Evolutionary conservation across 2,797 vertebrate species (phyloP).

Genomic region (Schizopygopsis malacanthus): DNA sequence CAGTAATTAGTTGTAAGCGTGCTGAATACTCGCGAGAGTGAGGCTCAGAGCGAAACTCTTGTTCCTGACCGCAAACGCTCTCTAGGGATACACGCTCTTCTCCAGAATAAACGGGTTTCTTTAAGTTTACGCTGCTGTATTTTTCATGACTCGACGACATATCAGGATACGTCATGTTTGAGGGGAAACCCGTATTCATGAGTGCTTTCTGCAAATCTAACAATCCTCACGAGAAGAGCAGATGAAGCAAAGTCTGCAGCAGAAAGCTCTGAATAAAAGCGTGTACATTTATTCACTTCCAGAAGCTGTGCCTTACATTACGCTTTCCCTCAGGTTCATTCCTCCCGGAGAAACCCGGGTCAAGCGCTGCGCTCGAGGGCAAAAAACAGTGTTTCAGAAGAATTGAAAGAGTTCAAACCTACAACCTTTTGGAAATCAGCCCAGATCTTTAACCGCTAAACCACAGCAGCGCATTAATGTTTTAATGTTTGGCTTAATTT

Average conservation of each 20-base stretch:
- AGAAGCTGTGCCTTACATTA: neutral
- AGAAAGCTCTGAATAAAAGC: neutral
- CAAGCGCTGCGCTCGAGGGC: neutral
- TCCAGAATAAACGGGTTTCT: neutral
- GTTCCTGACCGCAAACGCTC: neutral
- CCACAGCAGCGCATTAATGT: neutral
- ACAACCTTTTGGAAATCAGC: neutral
- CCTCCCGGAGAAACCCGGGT: neutral
- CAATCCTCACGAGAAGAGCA: neutral
- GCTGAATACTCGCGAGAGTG: neutral
- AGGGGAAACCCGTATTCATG: neutral
- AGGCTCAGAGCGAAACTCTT: conserved; percentile 2
- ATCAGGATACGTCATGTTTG: neutral
- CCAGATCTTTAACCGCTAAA: conserved; percentile 3
- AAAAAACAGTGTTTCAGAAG: neutral
- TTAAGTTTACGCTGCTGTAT: neutral
- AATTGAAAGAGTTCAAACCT: neutral
- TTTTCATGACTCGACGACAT: neutral
- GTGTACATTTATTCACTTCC: neutral
- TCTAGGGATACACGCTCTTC: neutral
- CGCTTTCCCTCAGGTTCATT: neutral
- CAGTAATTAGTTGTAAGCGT: neutral
- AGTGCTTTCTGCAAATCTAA: neutral
- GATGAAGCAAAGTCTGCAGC: neutral
- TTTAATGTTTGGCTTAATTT: neutral